phyloP scores from a whole-genome alignment of 2,113 vertebrate species.

The Dasyprocta punctata region DNA sequence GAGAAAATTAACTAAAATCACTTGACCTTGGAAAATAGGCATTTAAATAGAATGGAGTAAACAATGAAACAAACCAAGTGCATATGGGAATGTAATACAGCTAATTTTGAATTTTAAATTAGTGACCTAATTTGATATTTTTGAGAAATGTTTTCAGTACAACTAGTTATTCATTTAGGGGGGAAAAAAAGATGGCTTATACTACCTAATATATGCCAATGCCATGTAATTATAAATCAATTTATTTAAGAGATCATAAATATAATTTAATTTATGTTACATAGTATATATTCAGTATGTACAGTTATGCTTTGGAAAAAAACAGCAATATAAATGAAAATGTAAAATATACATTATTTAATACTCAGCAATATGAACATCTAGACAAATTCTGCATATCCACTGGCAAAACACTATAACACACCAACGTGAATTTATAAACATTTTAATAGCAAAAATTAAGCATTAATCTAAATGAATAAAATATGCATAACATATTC shows the following conservation, averaged over 20 bases:
- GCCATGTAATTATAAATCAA: background rate
- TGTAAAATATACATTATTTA: background rate
- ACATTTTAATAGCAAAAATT: background rate
- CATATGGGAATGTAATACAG: background rate
- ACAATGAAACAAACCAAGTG: background rate
- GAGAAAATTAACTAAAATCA: background rate
- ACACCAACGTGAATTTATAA: background rate
- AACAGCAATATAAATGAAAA: background rate
- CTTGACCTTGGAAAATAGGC: background rate
- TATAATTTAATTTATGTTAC: background rate
- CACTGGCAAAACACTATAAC: background rate
- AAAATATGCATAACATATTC: background rate
- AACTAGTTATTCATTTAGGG: background rate
- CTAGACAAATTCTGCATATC: background rate
- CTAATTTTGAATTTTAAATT: background rate
- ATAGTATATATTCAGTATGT: background rate
- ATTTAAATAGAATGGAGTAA: background rate
- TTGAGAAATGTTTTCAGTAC: background rate
- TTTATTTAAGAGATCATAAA: background rate
- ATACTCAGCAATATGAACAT: background rate
- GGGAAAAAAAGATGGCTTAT: background rate
- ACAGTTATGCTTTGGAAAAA: background rate
- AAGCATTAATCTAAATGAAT: background rate
- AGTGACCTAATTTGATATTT: background rate
- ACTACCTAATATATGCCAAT: background rate